A percentile compares a stretch with the other conserved stretches of the same genome.
These are phyloP conservation scores for Microcebus griseorufus DNA, from an alignment of 2,113 vertebrate species.

Conservation along the genomic window DNA sequence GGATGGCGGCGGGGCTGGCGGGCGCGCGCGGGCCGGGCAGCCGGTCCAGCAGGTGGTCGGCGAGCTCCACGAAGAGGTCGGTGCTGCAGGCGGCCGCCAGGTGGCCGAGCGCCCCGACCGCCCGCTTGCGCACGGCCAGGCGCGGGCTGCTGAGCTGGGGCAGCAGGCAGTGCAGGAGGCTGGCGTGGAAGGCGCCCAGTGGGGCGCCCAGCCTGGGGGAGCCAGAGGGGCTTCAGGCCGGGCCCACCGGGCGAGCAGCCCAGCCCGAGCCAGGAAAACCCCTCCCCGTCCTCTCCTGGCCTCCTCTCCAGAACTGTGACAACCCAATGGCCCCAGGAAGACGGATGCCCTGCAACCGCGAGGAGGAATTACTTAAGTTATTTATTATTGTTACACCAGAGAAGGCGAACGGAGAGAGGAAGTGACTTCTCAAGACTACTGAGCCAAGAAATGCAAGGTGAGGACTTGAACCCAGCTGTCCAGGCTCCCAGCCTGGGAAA, in stretches of 20 bases:
- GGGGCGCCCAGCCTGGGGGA: conserved; percentile 90
- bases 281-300: neutral
- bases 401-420: neutral
- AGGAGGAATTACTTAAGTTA: neutral
- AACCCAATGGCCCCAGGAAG: neutral
- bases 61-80: conserved; percentile 93
- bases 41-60: conserved; percentile 90
- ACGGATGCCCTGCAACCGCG: neutral
- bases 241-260: neutral
- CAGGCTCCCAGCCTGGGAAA: neutral
- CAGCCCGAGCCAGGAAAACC: neutral
- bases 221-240: neutral
- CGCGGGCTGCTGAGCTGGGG: conserved; percentile 94
- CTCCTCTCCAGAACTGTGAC: neutral
- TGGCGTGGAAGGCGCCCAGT: conserved; percentile 91
- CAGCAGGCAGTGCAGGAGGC: conserved; percentile 93
- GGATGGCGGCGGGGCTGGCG: conserved; percentile 87
- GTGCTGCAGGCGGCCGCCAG: conserved; percentile 93
- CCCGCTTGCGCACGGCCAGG: conserved; percentile 95
- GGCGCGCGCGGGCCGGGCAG: conserved; percentile 85
- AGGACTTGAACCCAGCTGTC: neutral
- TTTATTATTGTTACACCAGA: neutral
- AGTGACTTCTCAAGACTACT: neutral
- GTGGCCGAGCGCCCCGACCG: conserved; percentile 93
- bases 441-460: neutral